These are phyloP conservation scores for Manis crassicaudata DNA, from an alignment of 2,797 vertebrate species.

Conservation along the genomic window DNA sequence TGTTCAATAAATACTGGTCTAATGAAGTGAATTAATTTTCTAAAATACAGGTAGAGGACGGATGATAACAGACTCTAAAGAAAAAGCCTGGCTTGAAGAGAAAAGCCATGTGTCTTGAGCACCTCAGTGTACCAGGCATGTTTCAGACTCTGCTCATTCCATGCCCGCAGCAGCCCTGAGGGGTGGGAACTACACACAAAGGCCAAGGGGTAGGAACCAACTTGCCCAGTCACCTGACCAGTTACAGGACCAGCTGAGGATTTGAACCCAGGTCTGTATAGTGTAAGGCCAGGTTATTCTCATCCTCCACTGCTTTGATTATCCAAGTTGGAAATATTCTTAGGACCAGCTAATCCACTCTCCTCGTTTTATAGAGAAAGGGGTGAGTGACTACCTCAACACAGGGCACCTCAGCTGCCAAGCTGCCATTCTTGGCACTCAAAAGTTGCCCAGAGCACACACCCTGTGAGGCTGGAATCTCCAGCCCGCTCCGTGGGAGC, in stretches of 20 bases:
- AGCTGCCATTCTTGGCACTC: constrained; percentile 57
- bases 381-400: not conserved
- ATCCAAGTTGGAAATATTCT: not conserved
- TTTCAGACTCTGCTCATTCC: not conserved
- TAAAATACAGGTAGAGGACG: not conserved
- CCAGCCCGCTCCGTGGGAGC: constrained; percentile 10
- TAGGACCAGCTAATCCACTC: not conserved
- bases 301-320: not conserved
- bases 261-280: not conserved
- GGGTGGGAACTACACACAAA: not conserved
- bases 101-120: not conserved
- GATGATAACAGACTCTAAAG: not conserved
- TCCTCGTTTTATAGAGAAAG: not conserved
- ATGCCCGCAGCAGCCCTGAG: not conserved
- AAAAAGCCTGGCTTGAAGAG: not conserved
- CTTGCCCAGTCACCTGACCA: not conserved
- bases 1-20: not conserved
- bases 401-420: not conserved
- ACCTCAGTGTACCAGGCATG: not conserved
- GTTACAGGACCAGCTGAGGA: not conserved
- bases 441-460: constrained; percentile 68
- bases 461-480: constrained; percentile 10
- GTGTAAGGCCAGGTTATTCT: not conserved
- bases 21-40: not conserved
- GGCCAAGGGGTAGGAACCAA: no score